Evolutionary conservation across 2,113 vertebrate genomes (phyloP).

Genomic region (Callocephalon fimbriatum): DNA sequence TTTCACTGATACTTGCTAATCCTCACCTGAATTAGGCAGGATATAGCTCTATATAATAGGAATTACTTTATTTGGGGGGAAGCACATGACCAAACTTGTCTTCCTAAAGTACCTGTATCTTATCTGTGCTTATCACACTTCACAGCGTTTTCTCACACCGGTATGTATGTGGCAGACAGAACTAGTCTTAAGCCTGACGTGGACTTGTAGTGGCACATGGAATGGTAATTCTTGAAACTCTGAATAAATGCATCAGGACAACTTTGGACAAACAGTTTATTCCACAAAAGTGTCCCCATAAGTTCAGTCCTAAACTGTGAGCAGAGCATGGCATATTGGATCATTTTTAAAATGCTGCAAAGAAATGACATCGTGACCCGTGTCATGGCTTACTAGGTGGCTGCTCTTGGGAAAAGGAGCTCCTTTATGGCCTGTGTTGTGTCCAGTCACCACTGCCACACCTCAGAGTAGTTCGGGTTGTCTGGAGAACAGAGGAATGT

Average conservation of each 20-base stretch:
- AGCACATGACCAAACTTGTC: not conserved
- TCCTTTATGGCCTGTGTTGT: rapidly evolving
- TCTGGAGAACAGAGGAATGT: not conserved
- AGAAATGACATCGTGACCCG: rapidly evolving
- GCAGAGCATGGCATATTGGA: not conserved
- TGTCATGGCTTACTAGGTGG: not conserved
- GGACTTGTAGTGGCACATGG: not conserved
- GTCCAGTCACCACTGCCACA: rapidly evolving
- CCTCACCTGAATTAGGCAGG: not conserved
- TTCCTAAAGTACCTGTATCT: not conserved
- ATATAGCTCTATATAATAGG: not conserved
- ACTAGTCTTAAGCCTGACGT: not conserved
- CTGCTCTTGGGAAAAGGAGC: not conserved
- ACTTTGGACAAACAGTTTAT: not conserved
- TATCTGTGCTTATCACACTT: not conserved
- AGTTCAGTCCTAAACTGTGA: not conserved
- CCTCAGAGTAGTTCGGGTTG: not conserved
- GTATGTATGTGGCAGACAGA: not conserved
- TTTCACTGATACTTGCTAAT: not conserved
- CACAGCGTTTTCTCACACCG: not conserved
- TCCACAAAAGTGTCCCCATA: not conserved
- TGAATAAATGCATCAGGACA: not conserved
- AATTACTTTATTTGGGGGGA: not conserved
- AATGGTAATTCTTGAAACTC: not conserved
- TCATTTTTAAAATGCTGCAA: not conserved